A percentile compares a stretch with the other conserved stretches of the same genome.
These are phyloP conservation scores for Amphipyra tragopoginis DNA, from an alignment of 2,888 invertebrate genomes.

Conservation along the genomic window DNA sequence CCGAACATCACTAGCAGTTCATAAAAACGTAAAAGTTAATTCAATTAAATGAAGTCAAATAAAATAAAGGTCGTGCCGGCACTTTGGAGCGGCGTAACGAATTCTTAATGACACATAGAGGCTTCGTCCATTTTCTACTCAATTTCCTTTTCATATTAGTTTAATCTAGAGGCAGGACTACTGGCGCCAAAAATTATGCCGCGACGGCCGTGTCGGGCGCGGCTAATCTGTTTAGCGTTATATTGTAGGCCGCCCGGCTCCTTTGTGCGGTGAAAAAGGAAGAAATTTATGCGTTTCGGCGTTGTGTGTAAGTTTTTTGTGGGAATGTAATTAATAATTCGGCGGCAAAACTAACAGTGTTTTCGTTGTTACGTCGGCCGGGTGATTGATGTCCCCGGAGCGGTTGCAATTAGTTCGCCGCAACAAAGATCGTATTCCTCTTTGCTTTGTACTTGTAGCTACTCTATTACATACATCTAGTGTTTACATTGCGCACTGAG, in stretches of 20 bases:
- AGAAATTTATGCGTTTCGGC: slow-evolving; percentile 90
- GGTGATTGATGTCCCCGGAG: slow-evolving; percentile 82
- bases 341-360: slow-evolving; percentile 91
- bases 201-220: slow-evolving; percentile 86
- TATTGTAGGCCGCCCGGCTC: slow-evolving; percentile 83
- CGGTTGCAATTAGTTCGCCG: slow-evolving; percentile 73
- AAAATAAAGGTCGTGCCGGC: slow-evolving; percentile 81
- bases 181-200: slow-evolving; percentile 90
- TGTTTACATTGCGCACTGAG: neutral
- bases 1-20: slow-evolving; percentile 83
- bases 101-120: slow-evolving; percentile 89
- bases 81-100: slow-evolving; percentile 81
- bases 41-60: slow-evolving; percentile 88
- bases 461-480: slow-evolving; percentile 20
- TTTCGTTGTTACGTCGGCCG: slow-evolving; percentile 83
- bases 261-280: slow-evolving; percentile 89
- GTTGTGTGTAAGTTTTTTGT: slow-evolving; percentile 89
- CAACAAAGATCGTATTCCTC: slow-evolving; percentile 36
- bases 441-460: slow-evolving; percentile 16
- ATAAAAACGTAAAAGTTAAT: slow-evolving; percentile 88
- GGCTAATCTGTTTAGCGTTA: slow-evolving; percentile 88
- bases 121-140: slow-evolving; percentile 89
- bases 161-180: slow-evolving; percentile 89
- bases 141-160: slow-evolving; percentile 90
- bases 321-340: slow-evolving; percentile 90